Evolutionary conservation across 2,113 vertebrate species (phyloP).

Genomic region (Talpa occidentalis): DNA sequence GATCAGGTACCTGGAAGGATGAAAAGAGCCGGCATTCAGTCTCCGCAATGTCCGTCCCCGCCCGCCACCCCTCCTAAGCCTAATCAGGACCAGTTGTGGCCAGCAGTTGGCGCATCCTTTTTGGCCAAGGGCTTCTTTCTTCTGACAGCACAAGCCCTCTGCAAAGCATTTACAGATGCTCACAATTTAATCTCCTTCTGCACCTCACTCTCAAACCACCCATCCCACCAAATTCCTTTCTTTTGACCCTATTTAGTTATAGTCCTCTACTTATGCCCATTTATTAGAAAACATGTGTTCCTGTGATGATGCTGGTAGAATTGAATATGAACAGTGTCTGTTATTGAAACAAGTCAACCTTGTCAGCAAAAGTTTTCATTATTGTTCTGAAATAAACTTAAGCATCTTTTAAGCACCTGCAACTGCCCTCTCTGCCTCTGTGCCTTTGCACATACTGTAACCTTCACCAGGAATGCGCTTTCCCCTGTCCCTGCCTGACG

Average conservation of each 20-base stretch:
- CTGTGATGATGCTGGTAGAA: too few species aligned
- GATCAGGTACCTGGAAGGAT: constrained; percentile 93
- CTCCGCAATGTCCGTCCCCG: neutral
- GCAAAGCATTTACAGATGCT: neutral
- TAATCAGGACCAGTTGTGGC: fast-evolving
- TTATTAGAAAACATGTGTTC: too few species aligned
- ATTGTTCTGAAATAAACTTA: too few species aligned
- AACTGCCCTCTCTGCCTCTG: fast-evolving
- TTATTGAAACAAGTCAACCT: too few species aligned
- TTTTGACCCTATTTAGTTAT: too few species aligned
- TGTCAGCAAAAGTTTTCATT: too few species aligned
- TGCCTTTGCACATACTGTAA: too few species aligned
- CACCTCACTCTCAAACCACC: neutral
- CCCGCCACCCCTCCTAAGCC: neutral
- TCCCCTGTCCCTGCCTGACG: neutral
- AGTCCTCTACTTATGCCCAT: too few species aligned
- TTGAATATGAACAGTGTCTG: too few species aligned
- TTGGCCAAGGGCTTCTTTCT: neutral
- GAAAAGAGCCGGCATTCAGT: neutral
- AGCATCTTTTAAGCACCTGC: neutral
- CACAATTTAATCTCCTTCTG: neutral
- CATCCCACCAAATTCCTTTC: too few species aligned
- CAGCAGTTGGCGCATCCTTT: neutral
- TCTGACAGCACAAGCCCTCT: neutral
- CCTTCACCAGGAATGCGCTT: neutral